These are phyloP conservation scores for Halcyon smyrnensis DNA, from an alignment of 2,797 vertebrate genomes.

Conservation along the genomic window DNA sequence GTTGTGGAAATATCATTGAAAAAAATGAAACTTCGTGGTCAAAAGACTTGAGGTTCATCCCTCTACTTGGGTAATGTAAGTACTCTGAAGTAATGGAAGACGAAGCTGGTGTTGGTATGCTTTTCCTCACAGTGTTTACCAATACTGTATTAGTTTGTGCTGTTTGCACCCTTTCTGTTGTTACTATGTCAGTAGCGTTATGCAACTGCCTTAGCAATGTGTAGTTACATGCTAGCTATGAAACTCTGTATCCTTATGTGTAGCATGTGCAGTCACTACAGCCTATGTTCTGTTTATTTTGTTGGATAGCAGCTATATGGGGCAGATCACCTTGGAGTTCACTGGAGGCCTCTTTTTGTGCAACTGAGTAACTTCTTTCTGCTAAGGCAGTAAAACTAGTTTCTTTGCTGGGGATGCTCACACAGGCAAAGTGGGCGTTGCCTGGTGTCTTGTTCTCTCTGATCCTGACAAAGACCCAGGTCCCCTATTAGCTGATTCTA, in stretches of 20 bases:
- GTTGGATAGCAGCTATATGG: neutral
- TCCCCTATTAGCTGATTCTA: neutral
- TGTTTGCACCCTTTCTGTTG: neutral
- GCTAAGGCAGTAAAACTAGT: neutral
- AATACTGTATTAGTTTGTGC: neutral
- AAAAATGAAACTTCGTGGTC: neutral
- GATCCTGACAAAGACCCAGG: accelerated
- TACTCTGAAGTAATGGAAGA: neutral
- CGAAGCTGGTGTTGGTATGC: neutral
- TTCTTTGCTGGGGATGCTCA: neutral
- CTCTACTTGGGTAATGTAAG: neutral
- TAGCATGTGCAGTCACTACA: neutral
- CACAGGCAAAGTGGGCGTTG: neutral
- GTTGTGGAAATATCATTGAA: neutral
- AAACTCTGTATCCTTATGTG: neutral
- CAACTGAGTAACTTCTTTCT: neutral
- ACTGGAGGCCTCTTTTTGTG: neutral
- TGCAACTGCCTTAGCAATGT: neutral
- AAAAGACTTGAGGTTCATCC: neutral
- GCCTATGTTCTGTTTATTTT: neutral
- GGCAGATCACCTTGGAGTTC: neutral
- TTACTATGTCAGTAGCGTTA: neutral
- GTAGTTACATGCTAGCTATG: neutral
- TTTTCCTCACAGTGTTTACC: neutral
- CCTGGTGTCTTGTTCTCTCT: neutral